Evolutionary conservation across 2,888 invertebrate species (phyloP).

Genomic region (Magallana nippona): DNA sequence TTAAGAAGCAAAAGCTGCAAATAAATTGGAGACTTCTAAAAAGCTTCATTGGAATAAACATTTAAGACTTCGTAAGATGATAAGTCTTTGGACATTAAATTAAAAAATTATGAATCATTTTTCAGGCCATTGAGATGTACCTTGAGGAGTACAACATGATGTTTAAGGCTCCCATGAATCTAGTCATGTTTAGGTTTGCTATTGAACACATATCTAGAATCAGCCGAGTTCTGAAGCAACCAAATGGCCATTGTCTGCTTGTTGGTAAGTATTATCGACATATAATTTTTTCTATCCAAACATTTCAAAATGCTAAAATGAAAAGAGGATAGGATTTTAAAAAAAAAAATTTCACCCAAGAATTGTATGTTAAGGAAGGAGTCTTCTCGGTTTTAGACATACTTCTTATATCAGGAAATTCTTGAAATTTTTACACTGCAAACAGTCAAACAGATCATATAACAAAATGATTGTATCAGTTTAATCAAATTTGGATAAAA

Average conservation of each 20-base stretch:
- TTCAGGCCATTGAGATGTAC: slow-evolving; percentile 75
- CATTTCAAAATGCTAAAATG: too few relatives aligned
- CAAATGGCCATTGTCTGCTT: slow-evolving; percentile 78
- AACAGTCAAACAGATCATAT: too few relatives aligned
- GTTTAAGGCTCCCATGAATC: slow-evolving; percentile 79
- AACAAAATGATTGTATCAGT: too few relatives aligned
- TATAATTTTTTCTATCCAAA: neutral
- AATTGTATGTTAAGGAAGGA: too few relatives aligned
- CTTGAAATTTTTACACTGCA: too few relatives aligned
- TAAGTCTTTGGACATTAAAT: neutral
- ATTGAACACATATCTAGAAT: slow-evolving; percentile 79
- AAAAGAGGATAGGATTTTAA: too few relatives aligned
- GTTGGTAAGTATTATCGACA: slow-evolving; percentile 74
- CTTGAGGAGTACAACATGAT: slow-evolving; percentile 79
- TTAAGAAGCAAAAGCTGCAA: too few relatives aligned
- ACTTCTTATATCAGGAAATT: too few relatives aligned
- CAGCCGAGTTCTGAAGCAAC: slow-evolving; percentile 78
- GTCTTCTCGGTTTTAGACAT: too few relatives aligned
- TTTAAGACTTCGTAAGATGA: neutral
- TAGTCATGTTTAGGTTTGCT: slow-evolving; percentile 79
- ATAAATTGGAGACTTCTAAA: too few relatives aligned
- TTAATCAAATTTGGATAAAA: too few relatives aligned
- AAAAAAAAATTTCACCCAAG: too few relatives aligned
- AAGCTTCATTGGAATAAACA: neutral
- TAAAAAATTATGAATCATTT: neutral